phyloP scores from a whole-genome alignment of 2,113 vertebrate genomes.

The Chrysemys picta region DNA sequence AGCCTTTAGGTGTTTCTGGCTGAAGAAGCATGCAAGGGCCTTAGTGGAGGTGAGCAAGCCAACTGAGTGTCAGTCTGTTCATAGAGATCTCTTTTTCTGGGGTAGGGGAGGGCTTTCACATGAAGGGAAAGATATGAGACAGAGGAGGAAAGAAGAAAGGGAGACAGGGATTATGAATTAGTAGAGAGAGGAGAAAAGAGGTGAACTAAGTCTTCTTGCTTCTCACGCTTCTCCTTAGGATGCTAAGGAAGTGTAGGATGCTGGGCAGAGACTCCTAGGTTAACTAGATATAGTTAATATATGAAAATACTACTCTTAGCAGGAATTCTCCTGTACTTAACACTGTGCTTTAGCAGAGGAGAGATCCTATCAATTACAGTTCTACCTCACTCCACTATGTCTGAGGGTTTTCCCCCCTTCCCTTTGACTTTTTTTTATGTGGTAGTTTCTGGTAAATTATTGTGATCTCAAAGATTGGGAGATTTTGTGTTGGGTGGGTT shows the following conservation, averaged over 20 bases:
- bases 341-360: neutral
- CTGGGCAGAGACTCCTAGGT: neutral
- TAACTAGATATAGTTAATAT: neutral
- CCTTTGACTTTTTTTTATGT: neutral
- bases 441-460: neutral
- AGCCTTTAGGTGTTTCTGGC: neutral
- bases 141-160: neutral
- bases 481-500: neutral
- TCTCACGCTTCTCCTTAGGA: neutral
- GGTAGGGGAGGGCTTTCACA: too few species aligned
- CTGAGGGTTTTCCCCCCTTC: neutral
- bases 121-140: neutral
- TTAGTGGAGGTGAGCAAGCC: neutral
- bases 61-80: neutral
- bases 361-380: neutral
- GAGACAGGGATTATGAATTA: neutral
- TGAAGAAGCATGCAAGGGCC: neutral
- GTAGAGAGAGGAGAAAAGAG: neutral
- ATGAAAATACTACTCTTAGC: neutral
- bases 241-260: neutral
- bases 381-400: neutral
- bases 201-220: neutral
- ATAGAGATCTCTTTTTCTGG: neutral
- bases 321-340: neutral
- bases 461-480: neutral